These are phyloP conservation scores for Megalurothrips usitatus DNA, from an alignment of 2,888 invertebrate genomes.

Conservation along the genomic window DNA sequence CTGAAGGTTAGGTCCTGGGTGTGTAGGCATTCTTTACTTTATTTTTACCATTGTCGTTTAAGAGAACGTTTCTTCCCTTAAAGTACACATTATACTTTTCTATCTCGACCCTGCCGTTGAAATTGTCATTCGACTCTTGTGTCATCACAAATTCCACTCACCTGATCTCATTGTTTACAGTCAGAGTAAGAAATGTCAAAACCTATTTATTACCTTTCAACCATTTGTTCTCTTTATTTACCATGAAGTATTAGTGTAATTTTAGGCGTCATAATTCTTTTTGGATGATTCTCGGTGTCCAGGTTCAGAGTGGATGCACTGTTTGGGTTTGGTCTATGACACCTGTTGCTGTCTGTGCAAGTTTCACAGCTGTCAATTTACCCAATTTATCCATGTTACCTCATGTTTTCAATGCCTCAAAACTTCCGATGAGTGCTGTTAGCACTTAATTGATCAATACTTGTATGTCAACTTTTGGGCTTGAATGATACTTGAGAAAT, in stretches of 20 bases:
- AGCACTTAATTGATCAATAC: not conserved
- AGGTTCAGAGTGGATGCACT: not conserved
- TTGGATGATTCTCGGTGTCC: not conserved
- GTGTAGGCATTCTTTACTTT: not conserved
- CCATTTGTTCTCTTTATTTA: not conserved
- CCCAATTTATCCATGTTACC: not conserved
- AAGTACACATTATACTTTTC: not conserved
- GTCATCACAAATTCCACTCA: not conserved
- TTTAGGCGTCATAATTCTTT: not conserved
- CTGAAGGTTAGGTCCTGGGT: constrained; percentile 12
- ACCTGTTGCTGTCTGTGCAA: not conserved
- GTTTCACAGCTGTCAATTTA: not conserved
- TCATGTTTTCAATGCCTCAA: not conserved
- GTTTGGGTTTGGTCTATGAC: not conserved
- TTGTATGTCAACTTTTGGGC: not conserved
- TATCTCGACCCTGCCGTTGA: not conserved
- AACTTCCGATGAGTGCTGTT: not conserved
- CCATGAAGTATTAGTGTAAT: not conserved
- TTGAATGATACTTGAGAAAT: not conserved
- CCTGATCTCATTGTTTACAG: not conserved
- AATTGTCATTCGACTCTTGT: not conserved
- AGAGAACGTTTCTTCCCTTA: not conserved
- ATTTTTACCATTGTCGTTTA: not conserved
- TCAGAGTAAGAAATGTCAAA: not conserved
- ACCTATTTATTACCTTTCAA: not conserved